Evolutionary conservation across 2,113 vertebrate genomes (phyloP).

Genomic region (Pterophyllum scalare): DNA sequence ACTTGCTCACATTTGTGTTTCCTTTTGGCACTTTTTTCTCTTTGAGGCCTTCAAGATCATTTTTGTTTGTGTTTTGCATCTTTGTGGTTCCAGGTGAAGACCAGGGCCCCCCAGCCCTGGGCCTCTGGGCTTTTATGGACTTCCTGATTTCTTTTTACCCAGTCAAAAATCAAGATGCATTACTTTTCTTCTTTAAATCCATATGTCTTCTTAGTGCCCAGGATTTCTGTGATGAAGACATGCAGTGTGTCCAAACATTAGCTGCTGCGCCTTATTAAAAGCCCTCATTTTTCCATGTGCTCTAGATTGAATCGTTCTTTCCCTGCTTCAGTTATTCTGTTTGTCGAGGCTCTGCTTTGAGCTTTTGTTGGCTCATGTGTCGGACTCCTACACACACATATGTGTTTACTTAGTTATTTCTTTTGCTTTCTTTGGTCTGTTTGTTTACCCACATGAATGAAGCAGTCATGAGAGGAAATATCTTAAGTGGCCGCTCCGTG

Average conservation of each 20-base stretch:
- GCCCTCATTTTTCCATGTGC: not conserved
- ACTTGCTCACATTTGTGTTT: not conserved
- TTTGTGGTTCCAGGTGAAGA: not conserved
- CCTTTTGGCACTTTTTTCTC: not conserved
- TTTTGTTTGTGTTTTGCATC: not conserved
- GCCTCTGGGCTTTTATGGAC: not conserved
- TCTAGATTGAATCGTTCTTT: slow-evolving; percentile 10
- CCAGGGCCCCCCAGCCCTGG: not conserved
- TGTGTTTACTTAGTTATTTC: slow-evolving; percentile 5
- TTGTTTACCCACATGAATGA: not conserved
- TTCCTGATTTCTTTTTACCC: not conserved
- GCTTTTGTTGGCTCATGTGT: slow-evolving; percentile 5
- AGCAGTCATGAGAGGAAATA: slow-evolving; percentile 5
- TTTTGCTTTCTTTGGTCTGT: slow-evolving; percentile 2
- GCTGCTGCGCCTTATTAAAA: slow-evolving; percentile 11
- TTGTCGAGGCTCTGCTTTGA: not conserved
- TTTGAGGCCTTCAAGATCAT: not conserved
- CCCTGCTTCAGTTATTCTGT: not conserved
- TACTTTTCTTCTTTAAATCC: not conserved
- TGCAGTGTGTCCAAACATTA: not conserved
- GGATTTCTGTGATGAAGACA: slow-evolving; percentile 3
- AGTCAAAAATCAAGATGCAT: not conserved
- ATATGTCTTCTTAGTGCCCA: not conserved
- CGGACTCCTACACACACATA: not conserved
- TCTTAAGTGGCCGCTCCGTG: not conserved